Conservation (phyloP, 1,140 invertebrate species). For the Conus ventricosus region DNA sequence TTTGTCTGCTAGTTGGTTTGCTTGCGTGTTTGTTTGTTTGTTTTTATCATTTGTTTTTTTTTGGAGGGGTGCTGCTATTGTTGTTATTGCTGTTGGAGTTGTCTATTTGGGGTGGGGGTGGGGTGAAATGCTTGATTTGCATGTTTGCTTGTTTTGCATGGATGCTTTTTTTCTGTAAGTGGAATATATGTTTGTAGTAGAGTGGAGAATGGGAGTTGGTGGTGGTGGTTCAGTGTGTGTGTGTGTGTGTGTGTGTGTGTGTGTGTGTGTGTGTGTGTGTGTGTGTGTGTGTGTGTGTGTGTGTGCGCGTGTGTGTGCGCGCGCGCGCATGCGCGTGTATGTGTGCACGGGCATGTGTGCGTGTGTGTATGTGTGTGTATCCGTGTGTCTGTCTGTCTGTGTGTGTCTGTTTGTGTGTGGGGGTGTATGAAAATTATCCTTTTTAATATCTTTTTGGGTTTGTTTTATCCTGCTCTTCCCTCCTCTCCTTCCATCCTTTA, state of each 20-base stretch:
- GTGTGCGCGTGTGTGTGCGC: neutral
- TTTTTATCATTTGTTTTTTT: too few relatives aligned
- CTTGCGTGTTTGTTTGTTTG: neutral
- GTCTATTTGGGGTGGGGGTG: neutral
- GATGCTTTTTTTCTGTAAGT: neutral
- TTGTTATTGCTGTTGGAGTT: neutral
- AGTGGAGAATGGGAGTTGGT: neutral
- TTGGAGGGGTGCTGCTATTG: too few relatives aligned
- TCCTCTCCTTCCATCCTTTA: neutral
- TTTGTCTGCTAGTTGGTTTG: neutral
- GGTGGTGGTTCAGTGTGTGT: neutral
- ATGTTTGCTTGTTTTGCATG: neutral
- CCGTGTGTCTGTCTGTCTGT: neutral
- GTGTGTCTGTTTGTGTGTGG: neutral
- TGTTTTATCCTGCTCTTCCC: neutral
- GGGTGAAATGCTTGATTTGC: neutral
- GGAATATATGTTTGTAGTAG: neutral
- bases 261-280: constrained; percentile 12
- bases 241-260: neutral
- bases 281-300: constrained; percentile 6
- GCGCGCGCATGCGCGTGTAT: neutral
- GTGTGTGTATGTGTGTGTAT: constrained; percentile 10
- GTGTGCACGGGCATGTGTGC: neutral
- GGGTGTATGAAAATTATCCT: neutral
- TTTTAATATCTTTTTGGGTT: neutral